phyloP scores from a whole-genome alignment of 2,797 vertebrate genomes.

The Numenius phaeopus region DNA sequence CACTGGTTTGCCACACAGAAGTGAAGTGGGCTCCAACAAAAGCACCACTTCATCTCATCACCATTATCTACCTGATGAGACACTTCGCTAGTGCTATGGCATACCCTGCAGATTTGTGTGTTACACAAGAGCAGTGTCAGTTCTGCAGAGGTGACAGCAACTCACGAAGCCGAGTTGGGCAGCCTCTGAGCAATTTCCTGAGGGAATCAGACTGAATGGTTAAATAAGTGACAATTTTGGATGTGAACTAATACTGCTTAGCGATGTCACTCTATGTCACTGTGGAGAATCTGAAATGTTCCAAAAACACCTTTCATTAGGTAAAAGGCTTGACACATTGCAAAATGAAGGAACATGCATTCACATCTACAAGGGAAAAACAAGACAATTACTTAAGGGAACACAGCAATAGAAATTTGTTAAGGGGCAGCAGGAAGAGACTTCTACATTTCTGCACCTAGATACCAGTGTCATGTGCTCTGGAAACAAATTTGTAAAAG shows the following conservation, averaged over 20 bases:
- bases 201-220: background rate
- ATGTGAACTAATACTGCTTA: background rate
- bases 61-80: background rate
- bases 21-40: background rate
- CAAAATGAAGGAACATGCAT: background rate
- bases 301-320: background rate
- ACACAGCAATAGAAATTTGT: background rate
- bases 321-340: background rate
- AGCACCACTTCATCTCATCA: background rate
- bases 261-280: background rate
- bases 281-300: background rate
- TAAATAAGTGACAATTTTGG: background rate
- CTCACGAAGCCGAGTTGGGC: background rate
- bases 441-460: constrained; percentile 30
- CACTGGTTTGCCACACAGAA: background rate
- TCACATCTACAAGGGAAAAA: background rate
- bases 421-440: background rate
- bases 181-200: background rate
- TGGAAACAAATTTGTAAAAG: background rate
- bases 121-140: background rate
- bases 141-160: background rate
- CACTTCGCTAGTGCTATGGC: background rate
- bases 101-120: background rate
- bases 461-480: constrained; percentile 6
- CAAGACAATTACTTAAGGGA: background rate